Evolutionary conservation across 2,113 vertebrate species (phyloP), one percentile per base, ranked within the genome.

Genomic region (Zosterops pallidus): DNA sequence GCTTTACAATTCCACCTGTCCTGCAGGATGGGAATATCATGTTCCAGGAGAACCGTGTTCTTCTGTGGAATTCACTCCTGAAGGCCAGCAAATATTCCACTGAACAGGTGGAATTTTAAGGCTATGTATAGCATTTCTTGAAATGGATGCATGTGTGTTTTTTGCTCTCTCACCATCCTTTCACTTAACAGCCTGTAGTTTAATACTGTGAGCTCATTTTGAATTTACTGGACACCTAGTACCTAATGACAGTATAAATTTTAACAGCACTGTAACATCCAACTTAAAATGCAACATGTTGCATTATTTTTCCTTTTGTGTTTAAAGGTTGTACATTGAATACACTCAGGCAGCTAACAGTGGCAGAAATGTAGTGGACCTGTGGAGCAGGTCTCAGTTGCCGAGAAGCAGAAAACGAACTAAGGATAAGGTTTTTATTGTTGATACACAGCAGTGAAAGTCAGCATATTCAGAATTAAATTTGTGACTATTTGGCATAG

Each of bases 101-200:
- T 79, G 69, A 92, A 93, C 94, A 96, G 93, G 90, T 96, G 93
- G 93, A 90, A 94, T 97, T 96, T 96, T 96, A 93, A 86, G 90
- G 53, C 85, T 90, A n/a, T 89, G 76, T 93, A 95, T 94, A 95
- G 83, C 83, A 65, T 96, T 95, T 96, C 96, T 96, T 92, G 76
- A 93, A 76, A 68, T 92, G 72, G 39, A 13, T 89, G 59, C 39
- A 8, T 44, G 29, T 80, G 18, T 91, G 44, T 83, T 87, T 89
- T 94, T 94, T 82, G 37, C 67, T 92, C 3, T 1, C 55, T 88
- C 24, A 55, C 50, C 24, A 49, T 62, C 26, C 71, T 71, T 90
- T 63, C 47, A 29, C 39, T 23, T 72, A 69, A 65, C 31, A 82
- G 47, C 47, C 33, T 85, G 23, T 83, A 39, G 42, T 39, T 59